Percentiles rank a stretch among this genome's conserved stretches.
Conservation (phyloP, 2,113 vertebrate genomes). For the Corydoras maculifer region DNA sequence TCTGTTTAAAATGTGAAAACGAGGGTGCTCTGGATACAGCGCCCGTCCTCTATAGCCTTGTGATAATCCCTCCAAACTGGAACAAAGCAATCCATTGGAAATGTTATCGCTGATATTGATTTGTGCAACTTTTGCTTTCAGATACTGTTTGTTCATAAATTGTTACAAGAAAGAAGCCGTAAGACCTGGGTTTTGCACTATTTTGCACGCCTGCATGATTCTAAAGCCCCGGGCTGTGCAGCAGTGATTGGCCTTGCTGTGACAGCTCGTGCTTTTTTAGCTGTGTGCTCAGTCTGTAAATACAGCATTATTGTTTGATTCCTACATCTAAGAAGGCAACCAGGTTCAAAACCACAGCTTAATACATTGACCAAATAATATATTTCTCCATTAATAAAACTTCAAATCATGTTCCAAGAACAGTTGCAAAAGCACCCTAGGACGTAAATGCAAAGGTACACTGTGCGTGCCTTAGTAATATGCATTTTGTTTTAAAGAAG, state of each 20-base stretch:
- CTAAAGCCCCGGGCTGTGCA: constrained; percentile 33
- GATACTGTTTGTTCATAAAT: constrained; percentile 58
- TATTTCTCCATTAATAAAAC: constrained; percentile 49
- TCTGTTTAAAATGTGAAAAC: constrained; percentile 26
- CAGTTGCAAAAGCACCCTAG: constrained; percentile 35
- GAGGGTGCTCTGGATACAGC: constrained; percentile 16
- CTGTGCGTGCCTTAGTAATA: constrained; percentile 51
- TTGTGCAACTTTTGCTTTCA: constrained; percentile 46
- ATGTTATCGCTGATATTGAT: constrained; percentile 1
- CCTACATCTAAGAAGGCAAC: background rate
- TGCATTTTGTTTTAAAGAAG: too few relatives aligned
- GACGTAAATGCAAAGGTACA: constrained; percentile 61
- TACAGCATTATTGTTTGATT: constrained; percentile 47
- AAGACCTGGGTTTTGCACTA: constrained; percentile 40
- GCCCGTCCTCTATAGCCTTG: constrained; percentile 8
- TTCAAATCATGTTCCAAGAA: constrained; percentile 11
- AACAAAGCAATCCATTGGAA: background rate
- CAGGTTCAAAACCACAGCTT: constrained; percentile 21
- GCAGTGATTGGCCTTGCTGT: constrained; percentile 36
- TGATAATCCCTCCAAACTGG: constrained; percentile 22
- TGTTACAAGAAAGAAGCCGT: constrained; percentile 30
- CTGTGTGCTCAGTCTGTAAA: constrained; percentile 47
- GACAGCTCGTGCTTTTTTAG: constrained; percentile 50
- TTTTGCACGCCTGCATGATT: constrained; percentile 62
- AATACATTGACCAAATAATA: constrained; percentile 35